Evolutionary conservation across 2,113 vertebrate species (phyloP).

Genomic region (Marmota flaviventris): DNA sequence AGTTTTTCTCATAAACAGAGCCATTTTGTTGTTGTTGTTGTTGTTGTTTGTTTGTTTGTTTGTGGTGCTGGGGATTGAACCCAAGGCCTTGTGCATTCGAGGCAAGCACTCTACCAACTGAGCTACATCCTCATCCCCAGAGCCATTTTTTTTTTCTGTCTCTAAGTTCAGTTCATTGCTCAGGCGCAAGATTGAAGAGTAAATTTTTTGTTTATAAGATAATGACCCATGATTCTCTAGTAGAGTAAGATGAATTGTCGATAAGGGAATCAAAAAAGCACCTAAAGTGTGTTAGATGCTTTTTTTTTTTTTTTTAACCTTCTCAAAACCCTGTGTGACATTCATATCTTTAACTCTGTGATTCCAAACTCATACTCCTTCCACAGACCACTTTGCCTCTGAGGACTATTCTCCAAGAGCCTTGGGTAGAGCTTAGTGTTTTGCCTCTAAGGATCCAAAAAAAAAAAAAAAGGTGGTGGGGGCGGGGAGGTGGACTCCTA

Average conservation of each 20-base stretch:
- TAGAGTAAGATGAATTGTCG: background rate
- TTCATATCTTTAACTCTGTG: background rate
- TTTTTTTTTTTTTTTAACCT: background rate
- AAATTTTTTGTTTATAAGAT: background rate
- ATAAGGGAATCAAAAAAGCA: background rate
- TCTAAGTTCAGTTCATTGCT: background rate
- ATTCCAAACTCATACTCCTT: background rate
- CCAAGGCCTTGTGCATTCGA: too few species aligned
- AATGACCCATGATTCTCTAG: background rate
- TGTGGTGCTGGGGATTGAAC: too few species aligned
- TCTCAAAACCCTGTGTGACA: background rate
- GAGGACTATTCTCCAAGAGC: background rate
- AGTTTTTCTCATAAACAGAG: slow-evolving; percentile 34
- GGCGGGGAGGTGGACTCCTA: too few species aligned
- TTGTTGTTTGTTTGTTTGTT: too few species aligned
- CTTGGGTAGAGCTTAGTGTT: background rate
- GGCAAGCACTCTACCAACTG: too few species aligned
- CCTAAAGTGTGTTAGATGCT: background rate
- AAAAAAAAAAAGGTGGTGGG: too few species aligned
- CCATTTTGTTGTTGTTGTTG: background rate
- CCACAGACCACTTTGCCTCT: too few species aligned
- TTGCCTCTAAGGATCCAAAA: background rate
- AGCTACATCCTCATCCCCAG: too few species aligned
- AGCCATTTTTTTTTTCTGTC: background rate
- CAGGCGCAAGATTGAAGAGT: background rate